Evolutionary conservation across 2,113 vertebrate species (phyloP), one percentile per base, ranked within the genome.

Genomic region (Hymenochirus boettgeri): DNA sequence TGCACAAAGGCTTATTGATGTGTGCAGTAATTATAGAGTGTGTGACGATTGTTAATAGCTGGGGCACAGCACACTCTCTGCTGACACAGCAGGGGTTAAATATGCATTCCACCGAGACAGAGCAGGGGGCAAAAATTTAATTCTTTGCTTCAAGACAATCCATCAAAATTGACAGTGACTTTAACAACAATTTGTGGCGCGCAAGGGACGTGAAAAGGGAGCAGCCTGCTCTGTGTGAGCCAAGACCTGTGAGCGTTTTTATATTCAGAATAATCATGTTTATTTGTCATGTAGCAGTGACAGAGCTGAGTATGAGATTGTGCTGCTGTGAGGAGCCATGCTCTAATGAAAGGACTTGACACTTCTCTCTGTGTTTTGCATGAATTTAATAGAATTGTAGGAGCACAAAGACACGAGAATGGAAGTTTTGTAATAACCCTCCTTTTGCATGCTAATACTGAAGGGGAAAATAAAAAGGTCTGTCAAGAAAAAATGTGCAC

Each of bases 91-190:
- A n/a, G 69, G 71, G 78, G 74, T 29, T 74, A 78, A 79, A 80
- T 65, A 73, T 71, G 72, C 71, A 72, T 74, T 76, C 74, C 63
- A 86, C 83, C 72, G 84, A 88, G 84, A 86, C 71, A 82, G 76
- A 47, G 55, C 58, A 79, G 84, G 82, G 48, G 52, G 58, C 77
- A 84, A 83, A 79, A 88, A 86, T 88, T 87, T 86, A 85, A 89
- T 91, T 81, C 80, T 74, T 87, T 75, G 82, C 84, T 86, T 85
- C 81, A 75, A 87, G 79, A 88, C 89, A 87, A 93, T 95, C 93
- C 85, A 91, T 96, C 91, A 96, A 76, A 87, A 74, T 81, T 88
- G 93, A 90, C 82, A 81, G 83, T 70, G 83, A 85, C 84, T 86
- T 83, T 85, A 86, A 82, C 82, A 81, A 82, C 76, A 80, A 76